Percentiles rank a stretch among this genome's conserved stretches.
These are phyloP conservation scores for Platysternon megacephalum DNA, from an alignment of 2,113 vertebrate species.

Conservation along the genomic window DNA sequence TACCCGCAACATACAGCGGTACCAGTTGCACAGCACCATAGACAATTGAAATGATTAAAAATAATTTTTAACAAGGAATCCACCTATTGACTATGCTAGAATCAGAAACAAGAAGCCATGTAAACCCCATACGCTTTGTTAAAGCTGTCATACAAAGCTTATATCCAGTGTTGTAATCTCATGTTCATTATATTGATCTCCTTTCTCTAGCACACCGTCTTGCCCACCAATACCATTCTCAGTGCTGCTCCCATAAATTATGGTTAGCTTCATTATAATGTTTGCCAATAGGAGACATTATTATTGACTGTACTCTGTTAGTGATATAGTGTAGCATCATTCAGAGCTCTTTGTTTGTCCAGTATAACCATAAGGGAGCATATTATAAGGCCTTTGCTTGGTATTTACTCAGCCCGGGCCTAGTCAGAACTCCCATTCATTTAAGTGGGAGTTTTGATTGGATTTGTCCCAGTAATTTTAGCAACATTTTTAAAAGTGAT, in stretches of 20 bases:
- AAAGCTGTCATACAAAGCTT: background rate
- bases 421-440: background rate
- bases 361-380: conserved; percentile 17
- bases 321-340: conserved; percentile 16
- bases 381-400: background rate
- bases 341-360: conserved; percentile 3
- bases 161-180: background rate
- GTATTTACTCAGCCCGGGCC: background rate
- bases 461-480: conserved; percentile 11
- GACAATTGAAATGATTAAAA: background rate
- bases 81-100: background rate
- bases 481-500: conserved; percentile 38
- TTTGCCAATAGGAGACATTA: background rate
- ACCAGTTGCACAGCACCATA: background rate
- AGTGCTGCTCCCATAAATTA: conserved; percentile 9
- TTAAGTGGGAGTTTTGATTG: conserved; percentile 27
- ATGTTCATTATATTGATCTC: background rate
- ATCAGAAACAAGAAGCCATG: background rate
- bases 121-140: background rate
- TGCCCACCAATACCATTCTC: background rate
- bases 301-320: conserved; percentile 8
- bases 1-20: background rate
- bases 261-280: background rate
- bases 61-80: rapidly evolving
- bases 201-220: background rate